Conservation (phyloP, 2,113 vertebrate species). For the Pseudonaja textilis region DNA sequence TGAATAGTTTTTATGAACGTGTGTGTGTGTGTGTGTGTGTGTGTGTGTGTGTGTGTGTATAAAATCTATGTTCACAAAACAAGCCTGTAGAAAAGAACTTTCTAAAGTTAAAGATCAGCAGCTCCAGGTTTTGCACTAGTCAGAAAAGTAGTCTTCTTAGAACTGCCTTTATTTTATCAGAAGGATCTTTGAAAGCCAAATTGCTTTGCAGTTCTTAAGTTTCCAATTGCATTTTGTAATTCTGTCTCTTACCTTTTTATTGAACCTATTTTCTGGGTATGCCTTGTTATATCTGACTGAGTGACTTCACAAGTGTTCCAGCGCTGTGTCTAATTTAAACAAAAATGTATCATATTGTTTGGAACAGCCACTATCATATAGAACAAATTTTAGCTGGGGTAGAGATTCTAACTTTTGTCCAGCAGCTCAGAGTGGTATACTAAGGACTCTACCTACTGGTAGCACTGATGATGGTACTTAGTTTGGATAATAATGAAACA, state of each 20-base stretch:
- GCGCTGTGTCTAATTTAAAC: fast-evolving
- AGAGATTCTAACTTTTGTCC: background rate
- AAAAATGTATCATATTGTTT: background rate
- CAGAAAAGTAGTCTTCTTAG: background rate
- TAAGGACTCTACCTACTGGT: background rate
- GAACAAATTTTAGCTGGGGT: background rate
- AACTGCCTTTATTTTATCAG: background rate
- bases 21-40: background rate
- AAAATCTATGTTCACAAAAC: fast-evolving
- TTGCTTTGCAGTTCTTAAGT: background rate
- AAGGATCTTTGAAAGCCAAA: conserved; percentile 4
- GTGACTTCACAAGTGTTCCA: background rate
- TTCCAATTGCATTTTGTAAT: background rate
- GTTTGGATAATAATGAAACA: background rate
- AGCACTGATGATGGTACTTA: background rate
- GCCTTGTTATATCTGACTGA: background rate
- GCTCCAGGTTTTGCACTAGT: background rate
- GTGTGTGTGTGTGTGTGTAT: background rate
- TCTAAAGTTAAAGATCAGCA: background rate
- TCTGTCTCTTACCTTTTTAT: background rate
- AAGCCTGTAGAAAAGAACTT: background rate
- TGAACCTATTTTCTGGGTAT: background rate
- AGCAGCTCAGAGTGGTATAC: background rate
- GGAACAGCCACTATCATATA: background rate
- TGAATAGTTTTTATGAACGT: background rate